Base-by-base conservation (phyloP, 2,113 vertebrate genomes). In the Cheilinus undulatus region DNA sequence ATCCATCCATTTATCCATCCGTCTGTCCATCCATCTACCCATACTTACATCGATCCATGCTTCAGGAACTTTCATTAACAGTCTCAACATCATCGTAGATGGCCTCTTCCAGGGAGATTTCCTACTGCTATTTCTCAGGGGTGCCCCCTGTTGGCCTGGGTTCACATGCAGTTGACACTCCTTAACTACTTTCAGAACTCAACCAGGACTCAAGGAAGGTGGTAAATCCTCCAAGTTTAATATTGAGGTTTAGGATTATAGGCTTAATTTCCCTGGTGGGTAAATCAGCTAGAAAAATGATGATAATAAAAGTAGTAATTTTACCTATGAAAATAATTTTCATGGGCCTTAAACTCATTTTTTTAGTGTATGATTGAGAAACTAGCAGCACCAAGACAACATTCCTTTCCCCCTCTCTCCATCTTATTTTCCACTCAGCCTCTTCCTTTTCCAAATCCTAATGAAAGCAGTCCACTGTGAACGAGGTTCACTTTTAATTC, bases 401-500 rank as follows among this genome's bases (percentile, higher is more conserved):
- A 51, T 26, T 51, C 14, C 20, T 7, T 19, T 20, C 3, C 26
- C 19, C 12, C 38, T n/a, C 12, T 19, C 27, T 42, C 17, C 48
- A n/a, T 69, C 60, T 34, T 0, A 38, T 24, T 27, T 15, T 48
- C 45, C 5, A n/a, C 14, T 69, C 42, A 50, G 17, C 4, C 15
- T n/a, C n/a, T 10, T 43, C 5, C n/a, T 28, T 36, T 4, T 46
- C 34, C 23, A 70, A 83, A 66, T 68, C 65, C 49, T 53, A 23
- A 65, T 73, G 40, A 63, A 69, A 61, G 7, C 36, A 30, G 64
- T 51, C 34, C 27, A 26, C 15, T 38, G 59, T 53, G 57, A 61
- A 50, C 51, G 64, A 69, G 53, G 54, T 60, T 32, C 57, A 72
- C 50, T 56, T 51, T 65, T 42, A 9, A 70, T 66, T 1, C 54